Base-by-base conservation (phyloP, 2,797 vertebrate species). In the Lepilemur ruficaudatus region DNA sequence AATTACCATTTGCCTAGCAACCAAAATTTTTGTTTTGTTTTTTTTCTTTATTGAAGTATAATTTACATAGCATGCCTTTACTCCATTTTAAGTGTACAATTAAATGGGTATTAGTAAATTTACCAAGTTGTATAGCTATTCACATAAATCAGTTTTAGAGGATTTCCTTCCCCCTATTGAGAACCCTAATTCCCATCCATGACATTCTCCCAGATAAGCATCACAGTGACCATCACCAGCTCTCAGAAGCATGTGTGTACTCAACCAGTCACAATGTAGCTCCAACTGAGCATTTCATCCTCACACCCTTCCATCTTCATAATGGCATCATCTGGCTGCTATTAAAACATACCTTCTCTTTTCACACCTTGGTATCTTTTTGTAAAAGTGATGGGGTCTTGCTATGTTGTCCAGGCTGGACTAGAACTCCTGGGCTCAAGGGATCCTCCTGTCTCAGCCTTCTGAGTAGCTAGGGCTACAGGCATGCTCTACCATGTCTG, bases 331-430 rank as follows among this genome's bases (percentile, higher is more conserved):
- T 57, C 41, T 38, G 46, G n/a, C 46, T 86, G 52, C 52, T 94
- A 35, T 85, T 75, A 75, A 81, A 80, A 81, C 57, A 69, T 59
- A 81, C 30, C 79, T 59, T 84, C 46, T 73, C 91, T 89, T 76
- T 91, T 84, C 59, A 91, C 38, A 80, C 59, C 38, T 75, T 93
- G 28, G n/a, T 81, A 93, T 81, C 67, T 85, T 72, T 79, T 35
- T 23, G 32, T 75, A 48, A 79, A 79, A 69, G 22, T 25, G n/a
- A 38, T 23, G n/a, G 18, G 7, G 4, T 79, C 13, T 79, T 50
- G n/a, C 4, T 35, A 38, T 55, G 20, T 38, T 79, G 13, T 7
- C n/a, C 50, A 55, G 52, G n/a, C 76, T 55, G n/a, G 50, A 23
- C n/a, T 55, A 22, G 23, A 35, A 79, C 76, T 28, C 50, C 50